These are phyloP conservation scores for Acanthurus leucopareius DNA, from an alignment of 2,797 vertebrate species.

Conservation along the genomic window DNA sequence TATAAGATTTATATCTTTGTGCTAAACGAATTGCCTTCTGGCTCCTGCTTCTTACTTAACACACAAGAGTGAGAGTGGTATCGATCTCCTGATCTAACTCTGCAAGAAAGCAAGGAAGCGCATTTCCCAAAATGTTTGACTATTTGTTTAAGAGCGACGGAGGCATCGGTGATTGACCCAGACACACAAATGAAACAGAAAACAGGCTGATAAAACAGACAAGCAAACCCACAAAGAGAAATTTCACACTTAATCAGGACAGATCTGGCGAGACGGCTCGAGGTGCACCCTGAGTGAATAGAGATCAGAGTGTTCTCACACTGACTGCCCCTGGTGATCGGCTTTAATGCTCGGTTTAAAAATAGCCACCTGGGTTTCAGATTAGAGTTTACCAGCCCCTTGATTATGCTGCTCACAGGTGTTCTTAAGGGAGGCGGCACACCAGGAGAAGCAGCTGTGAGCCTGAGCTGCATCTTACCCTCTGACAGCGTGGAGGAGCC, in stretches of 20 bases:
- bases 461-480: conserved; percentile 87
- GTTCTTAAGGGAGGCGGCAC: conserved; percentile 10
- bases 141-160: not conserved
- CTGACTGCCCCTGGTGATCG: conserved; percentile 44
- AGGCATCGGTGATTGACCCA: not conserved
- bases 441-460: conserved; percentile 8
- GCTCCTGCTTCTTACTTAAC: conserved; percentile 11
- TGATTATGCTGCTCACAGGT: conserved; percentile 63
- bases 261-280: not conserved
- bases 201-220: not conserved
- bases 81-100: conserved; percentile 10
- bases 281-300: conserved; percentile 7
- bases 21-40: not conserved
- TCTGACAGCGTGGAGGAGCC: conserved; percentile 95
- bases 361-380: conserved; percentile 66
- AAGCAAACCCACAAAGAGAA: conserved; percentile 11
- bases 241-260: conserved; percentile 27
- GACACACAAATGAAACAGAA: conserved; percentile 4
- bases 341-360: conserved; percentile 69
- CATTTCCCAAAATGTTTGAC: conserved; percentile 18
- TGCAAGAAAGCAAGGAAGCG: not conserved
- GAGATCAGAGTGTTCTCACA: conserved; percentile 21
- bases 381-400: conserved; percentile 47
- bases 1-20: too few relatives aligned
- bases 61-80: not conserved